Percentiles rank a stretch among this genome's conserved stretches.
Evolutionary conservation across 2,888 invertebrate genomes (phyloP).

Genomic region (Netelia melanura): DNA sequence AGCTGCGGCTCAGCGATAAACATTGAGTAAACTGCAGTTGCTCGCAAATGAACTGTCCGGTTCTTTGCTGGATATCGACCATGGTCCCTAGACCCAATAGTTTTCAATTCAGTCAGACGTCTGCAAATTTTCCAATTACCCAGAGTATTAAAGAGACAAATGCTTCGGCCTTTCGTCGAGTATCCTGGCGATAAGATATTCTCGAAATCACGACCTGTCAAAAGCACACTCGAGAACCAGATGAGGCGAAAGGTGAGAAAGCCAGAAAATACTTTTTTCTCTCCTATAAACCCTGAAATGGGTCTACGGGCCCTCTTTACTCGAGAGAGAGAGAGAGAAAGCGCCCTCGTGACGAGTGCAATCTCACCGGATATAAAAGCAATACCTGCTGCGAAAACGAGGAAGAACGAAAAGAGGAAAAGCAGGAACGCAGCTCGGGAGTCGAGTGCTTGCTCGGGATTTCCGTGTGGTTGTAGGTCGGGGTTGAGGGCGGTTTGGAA

Average conservation of each 20-base stretch:
- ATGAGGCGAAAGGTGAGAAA: conserved; percentile 39
- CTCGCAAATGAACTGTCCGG: conserved; percentile 22
- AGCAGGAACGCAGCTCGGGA: conserved; percentile 52
- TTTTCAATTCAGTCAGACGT: not conserved
- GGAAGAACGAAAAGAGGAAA: conserved; percentile 48
- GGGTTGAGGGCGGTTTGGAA: conserved; percentile 72
- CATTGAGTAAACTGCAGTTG: conserved; percentile 15
- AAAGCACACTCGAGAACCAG: conserved; percentile 49
- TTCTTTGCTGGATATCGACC: conserved; percentile 17
- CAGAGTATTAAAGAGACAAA: conserved; percentile 2
- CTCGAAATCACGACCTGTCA: conserved; percentile 44
- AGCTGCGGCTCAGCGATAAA: conserved; percentile 1
- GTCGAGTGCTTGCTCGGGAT: conserved; percentile 61
- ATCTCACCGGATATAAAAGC: conserved; percentile 74
- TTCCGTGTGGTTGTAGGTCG: conserved; percentile 71
- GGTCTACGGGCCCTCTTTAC: conserved; percentile 68
- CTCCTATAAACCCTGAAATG: conserved; percentile 57
- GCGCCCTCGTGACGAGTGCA: conserved; percentile 72
- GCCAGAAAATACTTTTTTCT: conserved; percentile 24
- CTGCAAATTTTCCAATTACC: conserved; percentile 40
- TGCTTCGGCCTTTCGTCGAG: conserved; percentile 3
- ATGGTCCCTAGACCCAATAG: not conserved
- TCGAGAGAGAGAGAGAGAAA: conserved; percentile 69
- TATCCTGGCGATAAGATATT: conserved; percentile 23
- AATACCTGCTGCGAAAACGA: conserved; percentile 63